Base-by-base conservation (phyloP, 2,888 invertebrate species). In the Trimorus sp. region DNA sequence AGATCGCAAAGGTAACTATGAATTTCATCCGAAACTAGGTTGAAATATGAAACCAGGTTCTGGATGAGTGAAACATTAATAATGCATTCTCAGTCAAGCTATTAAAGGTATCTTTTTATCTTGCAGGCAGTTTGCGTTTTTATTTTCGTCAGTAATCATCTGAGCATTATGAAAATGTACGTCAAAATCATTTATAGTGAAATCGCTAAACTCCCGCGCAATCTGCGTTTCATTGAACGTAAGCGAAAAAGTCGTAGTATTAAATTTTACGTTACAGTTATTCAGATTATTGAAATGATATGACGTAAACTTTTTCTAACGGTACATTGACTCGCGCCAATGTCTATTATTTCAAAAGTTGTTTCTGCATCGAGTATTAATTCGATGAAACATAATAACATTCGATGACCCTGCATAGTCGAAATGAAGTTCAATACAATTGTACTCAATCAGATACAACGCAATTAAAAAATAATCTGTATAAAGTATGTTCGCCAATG, bases 41-140 rank as follows among this genome's bases (percentile, higher is more conserved):
- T 80, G 75, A 73, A 78, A 78, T 70, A 78, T 66, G 75, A 80
- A 83, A 83, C 78, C 59, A 54, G 63, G 75, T 74, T 78, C 60
- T 70, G 48, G 66, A 80, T 65, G 68, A 75, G 65, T 68, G 65
- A 74, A 77, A 77, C 45, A 73, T 79, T 78, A 79, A 82, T 78
- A 60, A 75, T 49, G 38, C 71, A 66, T 76, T 71, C 56, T 40
- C 16, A 36, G 6, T 53, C 40, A 26, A 36, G 36, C 36, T 53
- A 74, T 58, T 51, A 51, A 69, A 79, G 40, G 37, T 42, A 11
- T 12, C 15, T 53, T 66, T 58, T 63, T 58, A 40, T 11, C n/a
- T 60, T 38, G 45, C 26, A 38, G 8, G 15, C 16, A 42, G 11
- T 40, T 40, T 40, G 9, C 56, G 8, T 14, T 53, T 49, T 48